Evolutionary conservation across 2,797 vertebrate species (phyloP).

Genomic region (Tokudaia muenninki): DNA sequence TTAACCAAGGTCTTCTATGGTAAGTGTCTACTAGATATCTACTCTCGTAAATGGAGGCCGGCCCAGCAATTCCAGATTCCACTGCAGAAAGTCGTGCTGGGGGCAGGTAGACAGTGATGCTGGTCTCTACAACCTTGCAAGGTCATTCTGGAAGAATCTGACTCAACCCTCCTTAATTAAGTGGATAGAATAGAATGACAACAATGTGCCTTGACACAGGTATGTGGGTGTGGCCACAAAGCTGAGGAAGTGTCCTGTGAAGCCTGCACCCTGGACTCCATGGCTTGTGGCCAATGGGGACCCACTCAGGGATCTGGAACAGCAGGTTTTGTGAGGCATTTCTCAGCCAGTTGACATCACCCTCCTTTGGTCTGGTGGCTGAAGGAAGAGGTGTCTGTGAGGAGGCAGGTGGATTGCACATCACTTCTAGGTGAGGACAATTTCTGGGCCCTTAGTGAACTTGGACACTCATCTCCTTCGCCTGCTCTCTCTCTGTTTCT

Average conservation of each 20-base stretch:
- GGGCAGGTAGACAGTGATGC: neutral
- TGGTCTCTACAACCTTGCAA: neutral
- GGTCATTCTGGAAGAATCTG: neutral
- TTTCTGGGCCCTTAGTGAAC: neutral
- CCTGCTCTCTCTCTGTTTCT: conserved; percentile 16
- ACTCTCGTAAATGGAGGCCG: neutral
- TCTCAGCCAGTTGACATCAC: neutral
- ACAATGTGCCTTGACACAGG: neutral
- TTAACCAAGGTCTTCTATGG: neutral
- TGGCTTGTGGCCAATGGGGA: rapidly evolving
- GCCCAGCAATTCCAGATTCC: no score
- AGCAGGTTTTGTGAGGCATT: neutral
- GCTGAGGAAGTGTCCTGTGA: neutral
- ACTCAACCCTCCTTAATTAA: neutral
- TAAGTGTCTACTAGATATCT: neutral
- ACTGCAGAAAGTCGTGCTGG: neutral
- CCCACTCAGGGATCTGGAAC: neutral
- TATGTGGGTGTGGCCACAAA: no score
- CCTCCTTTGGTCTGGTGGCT: neutral
- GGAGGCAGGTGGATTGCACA: neutral
- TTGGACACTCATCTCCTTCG: neutral
- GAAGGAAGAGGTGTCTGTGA: neutral
- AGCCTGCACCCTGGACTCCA: rapidly evolving
- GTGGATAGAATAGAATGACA: neutral
- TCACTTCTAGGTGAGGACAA: neutral